These are phyloP conservation scores for Schizaphis graminum DNA, from an alignment of 2,888 invertebrate genomes.

Conservation along the genomic window DNA sequence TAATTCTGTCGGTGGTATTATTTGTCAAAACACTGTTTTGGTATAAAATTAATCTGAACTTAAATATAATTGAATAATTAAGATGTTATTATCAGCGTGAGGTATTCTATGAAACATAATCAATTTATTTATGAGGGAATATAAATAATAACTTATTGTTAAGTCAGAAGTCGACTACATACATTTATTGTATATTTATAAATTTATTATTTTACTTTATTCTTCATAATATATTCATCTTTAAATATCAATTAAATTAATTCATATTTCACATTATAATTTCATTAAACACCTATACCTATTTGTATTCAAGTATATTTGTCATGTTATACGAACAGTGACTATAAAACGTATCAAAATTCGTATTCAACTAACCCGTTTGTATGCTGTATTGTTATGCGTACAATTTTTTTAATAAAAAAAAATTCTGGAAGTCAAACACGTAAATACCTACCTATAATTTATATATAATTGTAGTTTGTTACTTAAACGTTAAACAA, in stretches of 20 bases:
- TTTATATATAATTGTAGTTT: background rate
- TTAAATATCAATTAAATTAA: background rate
- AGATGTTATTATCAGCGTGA: background rate
- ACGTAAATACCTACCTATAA: background rate
- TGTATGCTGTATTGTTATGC: background rate
- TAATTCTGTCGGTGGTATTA: background rate
- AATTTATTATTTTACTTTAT: background rate
- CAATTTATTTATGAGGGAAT: constrained; percentile 12
- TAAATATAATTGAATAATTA: constrained; percentile 41
- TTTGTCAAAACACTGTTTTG: background rate
- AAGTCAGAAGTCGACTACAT: background rate
- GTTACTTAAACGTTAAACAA: background rate
- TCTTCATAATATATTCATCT: background rate
- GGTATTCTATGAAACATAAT: constrained; percentile 3
- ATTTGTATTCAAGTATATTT: background rate
- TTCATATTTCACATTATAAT: background rate
- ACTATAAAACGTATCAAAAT: background rate
- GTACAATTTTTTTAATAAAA: background rate
- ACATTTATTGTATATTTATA: background rate
- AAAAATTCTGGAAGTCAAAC: background rate
- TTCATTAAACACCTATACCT: no score
- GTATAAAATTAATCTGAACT: background rate
- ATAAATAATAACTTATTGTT: background rate
- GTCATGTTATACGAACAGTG: background rate
- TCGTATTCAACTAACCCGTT: background rate